phyloP scores from a whole-genome alignment of 2,113 vertebrate species.

The Microtus richardsoni region DNA sequence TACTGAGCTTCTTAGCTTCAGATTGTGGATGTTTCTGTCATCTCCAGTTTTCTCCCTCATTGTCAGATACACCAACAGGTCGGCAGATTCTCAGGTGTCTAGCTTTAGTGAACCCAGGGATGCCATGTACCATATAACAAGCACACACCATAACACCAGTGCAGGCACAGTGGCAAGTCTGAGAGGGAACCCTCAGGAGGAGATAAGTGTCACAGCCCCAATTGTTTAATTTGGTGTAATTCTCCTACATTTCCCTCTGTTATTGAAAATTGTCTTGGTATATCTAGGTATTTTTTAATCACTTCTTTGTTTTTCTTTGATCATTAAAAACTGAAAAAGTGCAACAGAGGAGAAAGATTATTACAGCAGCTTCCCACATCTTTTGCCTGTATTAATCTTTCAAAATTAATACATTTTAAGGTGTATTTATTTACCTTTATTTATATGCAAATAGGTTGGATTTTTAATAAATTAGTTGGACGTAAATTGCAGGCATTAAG shows the following conservation, averaged over 20 bases:
- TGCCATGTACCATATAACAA: not conserved
- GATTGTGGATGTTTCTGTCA: not conserved
- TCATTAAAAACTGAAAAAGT: not conserved
- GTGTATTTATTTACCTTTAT: not conserved
- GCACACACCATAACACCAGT: too few species aligned
- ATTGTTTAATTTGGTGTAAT: not conserved
- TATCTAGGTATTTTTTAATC: not conserved
- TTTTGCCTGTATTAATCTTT: not conserved
- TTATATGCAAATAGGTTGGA: not conserved
- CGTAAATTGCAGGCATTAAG: not conserved
- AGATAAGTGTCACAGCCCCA: not conserved
- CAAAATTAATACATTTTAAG: not conserved
- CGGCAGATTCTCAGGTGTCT: not conserved
- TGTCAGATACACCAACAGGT: not conserved
- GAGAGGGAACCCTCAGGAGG: not conserved
- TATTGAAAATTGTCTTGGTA: not conserved
- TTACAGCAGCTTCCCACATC: not conserved
- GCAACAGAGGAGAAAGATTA: not conserved
- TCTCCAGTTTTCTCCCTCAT: not conserved
- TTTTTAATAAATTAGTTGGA: slow-evolving; percentile 23
- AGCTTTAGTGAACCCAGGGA: not conserved
- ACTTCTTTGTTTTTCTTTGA: slow-evolving; percentile 7
- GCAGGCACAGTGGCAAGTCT: not conserved
- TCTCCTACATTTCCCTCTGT: not conserved
- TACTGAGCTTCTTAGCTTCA: not conserved